phyloP scores from a whole-genome alignment of 2,113 vertebrate genomes.

The Regulus satrapa region DNA sequence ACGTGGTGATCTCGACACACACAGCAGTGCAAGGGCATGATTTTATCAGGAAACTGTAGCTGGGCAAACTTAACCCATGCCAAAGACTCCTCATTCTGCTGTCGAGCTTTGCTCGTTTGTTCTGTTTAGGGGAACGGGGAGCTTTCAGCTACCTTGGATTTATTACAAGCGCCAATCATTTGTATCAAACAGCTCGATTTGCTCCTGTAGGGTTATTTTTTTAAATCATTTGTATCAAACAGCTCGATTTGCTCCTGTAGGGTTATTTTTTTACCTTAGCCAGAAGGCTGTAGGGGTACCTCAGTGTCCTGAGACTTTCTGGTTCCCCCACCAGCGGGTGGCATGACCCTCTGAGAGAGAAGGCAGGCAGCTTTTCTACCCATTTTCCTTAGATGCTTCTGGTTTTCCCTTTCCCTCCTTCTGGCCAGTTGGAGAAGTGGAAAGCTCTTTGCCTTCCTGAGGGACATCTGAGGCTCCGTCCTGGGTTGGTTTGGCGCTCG shows the following conservation, averaged over 20 bases:
- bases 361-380: background rate
- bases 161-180: no score
- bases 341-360: no score
- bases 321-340: no score
- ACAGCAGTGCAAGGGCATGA: background rate
- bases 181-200: background rate
- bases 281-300: background rate
- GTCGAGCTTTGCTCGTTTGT: background rate
- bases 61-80: background rate
- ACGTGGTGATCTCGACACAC: rapidly evolving
- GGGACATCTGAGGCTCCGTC: background rate
- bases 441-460: background rate
- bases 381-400: background rate
- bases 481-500: background rate
- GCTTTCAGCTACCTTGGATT: background rate
- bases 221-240: no score
- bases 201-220: background rate
- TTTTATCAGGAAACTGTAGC: background rate
- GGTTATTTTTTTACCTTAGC: background rate
- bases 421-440: background rate
- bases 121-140: background rate
- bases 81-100: background rate
- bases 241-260: background rate
- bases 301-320: no score
- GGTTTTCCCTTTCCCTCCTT: background rate